These are phyloP conservation scores for Dione vanillae DNA, from an alignment of 2,888 invertebrate genomes.

Conservation along the genomic window DNA sequence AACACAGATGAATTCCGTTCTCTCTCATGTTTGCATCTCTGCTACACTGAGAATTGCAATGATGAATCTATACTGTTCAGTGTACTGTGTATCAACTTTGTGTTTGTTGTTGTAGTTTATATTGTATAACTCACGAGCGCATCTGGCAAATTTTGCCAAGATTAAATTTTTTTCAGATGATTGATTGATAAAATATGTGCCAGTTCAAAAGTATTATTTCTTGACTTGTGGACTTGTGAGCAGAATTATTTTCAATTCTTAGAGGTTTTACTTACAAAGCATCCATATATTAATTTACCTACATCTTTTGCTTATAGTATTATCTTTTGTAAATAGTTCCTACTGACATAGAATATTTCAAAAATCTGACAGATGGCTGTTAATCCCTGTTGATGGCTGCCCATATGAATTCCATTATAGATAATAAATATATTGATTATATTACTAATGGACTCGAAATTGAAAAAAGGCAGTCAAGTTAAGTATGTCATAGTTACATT, in stretches of 20 bases:
- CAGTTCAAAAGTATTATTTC: conserved; percentile 7
- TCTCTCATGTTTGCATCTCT: conserved; percentile 44
- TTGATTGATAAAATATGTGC: conserved; percentile 29
- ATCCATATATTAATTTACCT: neutral
- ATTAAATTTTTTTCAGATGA: conserved; percentile 12
- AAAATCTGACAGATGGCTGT: conserved; percentile 43
- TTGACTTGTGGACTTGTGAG: neutral
- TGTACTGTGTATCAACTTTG: conserved; percentile 34
- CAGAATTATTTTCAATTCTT: conserved; percentile 3
- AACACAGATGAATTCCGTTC: conserved; percentile 50
- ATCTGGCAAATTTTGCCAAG: conserved; percentile 38
- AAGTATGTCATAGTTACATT: conserved; percentile 56
- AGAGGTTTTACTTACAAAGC: conserved; percentile 4
- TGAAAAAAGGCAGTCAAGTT: conserved; percentile 45
- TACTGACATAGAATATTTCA: conserved; percentile 38
- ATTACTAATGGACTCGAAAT: conserved; percentile 55
- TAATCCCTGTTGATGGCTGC: conserved; percentile 47
- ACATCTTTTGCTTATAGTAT: neutral
- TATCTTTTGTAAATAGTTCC: conserved; percentile 23
- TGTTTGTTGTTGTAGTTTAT: conserved; percentile 32
- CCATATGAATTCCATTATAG: conserved; percentile 37
- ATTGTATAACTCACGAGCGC: conserved; percentile 34
- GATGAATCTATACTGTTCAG: conserved; percentile 37
- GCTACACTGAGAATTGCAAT: conserved; percentile 32
- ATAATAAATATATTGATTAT: conserved; percentile 42